Base-by-base conservation (phyloP, 2,113 vertebrate genomes). In the Upupa epops region DNA sequence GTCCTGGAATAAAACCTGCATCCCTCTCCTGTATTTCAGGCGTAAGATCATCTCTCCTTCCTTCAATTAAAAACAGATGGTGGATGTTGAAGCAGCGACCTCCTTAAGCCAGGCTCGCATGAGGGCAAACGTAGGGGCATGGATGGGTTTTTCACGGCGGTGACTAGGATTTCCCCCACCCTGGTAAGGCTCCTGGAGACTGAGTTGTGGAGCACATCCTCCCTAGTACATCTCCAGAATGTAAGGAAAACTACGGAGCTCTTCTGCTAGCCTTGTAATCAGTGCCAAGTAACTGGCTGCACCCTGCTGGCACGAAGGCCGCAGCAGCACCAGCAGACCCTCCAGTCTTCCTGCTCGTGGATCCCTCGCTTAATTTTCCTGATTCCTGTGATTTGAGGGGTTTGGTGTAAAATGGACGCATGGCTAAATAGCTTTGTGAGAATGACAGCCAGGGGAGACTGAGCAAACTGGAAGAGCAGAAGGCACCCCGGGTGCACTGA, bases 391-490 rank as follows among this genome's bases (percentile, higher is more conserved):
- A 73, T 87, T 88, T 63, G 25, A 77, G 71, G 25, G 37, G 61
- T 79, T 72, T 61, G 56, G 63, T 84, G 51, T 88, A 82, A 93
- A 68, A 36, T 4, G 7, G 55, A 79, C 54, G 58, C 46, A 61
- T 87, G 86, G 95, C 78, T 81, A 76, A 71, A 86, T 40, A 71
- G 24, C 34, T 63, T 55, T 74, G 91, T 92, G 92, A 77, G 36
- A 79, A 90, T 94, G 96, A 90, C 32, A 93, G 92, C 68, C 40
- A 63, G 1, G 13, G 72, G 84, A 94, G 72, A 86, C 65, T 59
- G 72, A 89, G 93, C 78, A 85, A 95, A 84, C 66, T 84, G 88
- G 74, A 94, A 93, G 64, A 84, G 89, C 51, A 95, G 86, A 95
- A 96, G 81, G 86, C 5, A 26, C 86, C 81, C 64, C 84, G 1